Percentiles rank a stretch among this genome's conserved stretches.
Evolutionary conservation across 2,888 invertebrate species (phyloP).

Genomic region (Parnassius apollo): DNA sequence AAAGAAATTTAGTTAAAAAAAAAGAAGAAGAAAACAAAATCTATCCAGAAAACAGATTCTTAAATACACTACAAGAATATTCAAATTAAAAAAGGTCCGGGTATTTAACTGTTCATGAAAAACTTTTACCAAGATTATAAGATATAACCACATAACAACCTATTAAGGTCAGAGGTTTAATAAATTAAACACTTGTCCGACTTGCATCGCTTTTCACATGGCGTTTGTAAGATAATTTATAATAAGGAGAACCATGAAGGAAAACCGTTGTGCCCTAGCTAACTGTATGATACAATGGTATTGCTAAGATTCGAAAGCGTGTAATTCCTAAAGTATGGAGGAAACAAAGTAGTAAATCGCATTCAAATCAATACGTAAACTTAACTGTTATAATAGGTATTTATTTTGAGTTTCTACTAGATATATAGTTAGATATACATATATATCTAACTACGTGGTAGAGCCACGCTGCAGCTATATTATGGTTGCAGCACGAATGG

Average conservation of each 20-base stretch:
- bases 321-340: constrained; percentile 29
- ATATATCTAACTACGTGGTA: too few species aligned
- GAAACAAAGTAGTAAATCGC: constrained; percentile 12
- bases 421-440: too few species aligned
- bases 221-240: constrained; percentile 27
- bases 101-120: background rate
- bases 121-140: constrained; percentile 17
- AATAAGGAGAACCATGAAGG: constrained; percentile 30
- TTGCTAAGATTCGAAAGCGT: constrained; percentile 41
- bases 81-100: too few species aligned
- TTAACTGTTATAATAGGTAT: constrained; percentile 8
- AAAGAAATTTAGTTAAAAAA: too few species aligned
- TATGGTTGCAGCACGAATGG: too few species aligned
- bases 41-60: too few species aligned
- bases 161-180: constrained; percentile 11
- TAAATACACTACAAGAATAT: too few species aligned
- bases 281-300: constrained; percentile 34
- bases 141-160: constrained; percentile 8
- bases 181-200: constrained; percentile 24
- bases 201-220: constrained; percentile 1
- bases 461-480: too few species aligned
- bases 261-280: constrained; percentile 38
- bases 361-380: constrained; percentile 15
- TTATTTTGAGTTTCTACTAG: too few species aligned
- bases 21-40: too few species aligned